Conservation (phyloP, 2,797 vertebrate species). For the Pseudomugil gertrudae region DNA sequence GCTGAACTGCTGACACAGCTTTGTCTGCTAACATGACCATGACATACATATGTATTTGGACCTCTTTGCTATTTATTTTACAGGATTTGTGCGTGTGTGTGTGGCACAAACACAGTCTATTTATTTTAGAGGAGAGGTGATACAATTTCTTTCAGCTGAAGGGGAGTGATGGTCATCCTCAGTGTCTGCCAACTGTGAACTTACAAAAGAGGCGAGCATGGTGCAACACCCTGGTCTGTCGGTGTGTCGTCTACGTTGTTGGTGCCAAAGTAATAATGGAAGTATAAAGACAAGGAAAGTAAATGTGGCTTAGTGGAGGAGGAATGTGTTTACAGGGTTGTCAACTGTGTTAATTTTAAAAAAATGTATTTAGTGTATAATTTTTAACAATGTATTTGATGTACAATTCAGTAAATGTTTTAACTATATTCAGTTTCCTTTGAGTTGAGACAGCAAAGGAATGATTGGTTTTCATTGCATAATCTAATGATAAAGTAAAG, state of each 20-base stretch:
- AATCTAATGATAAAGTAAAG: constrained; percentile 55
- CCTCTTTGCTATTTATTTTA: constrained; percentile 70
- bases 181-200: constrained; percentile 61
- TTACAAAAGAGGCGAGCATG: constrained; percentile 34
- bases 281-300: constrained; percentile 7
- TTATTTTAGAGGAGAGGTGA: constrained; percentile 65
- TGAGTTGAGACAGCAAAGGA: constrained; percentile 67
- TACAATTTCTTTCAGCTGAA: constrained; percentile 24
- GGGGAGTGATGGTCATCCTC: constrained; percentile 28
- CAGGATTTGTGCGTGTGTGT: constrained; percentile 17
- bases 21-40: constrained; percentile 34
- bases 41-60: constrained; percentile 55
- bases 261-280: constrained; percentile 48
- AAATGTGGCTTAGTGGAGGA: constrained; percentile 12
- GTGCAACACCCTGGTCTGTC: constrained; percentile 38
- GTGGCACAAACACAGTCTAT: constrained; percentile 56
- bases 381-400: constrained; percentile 61
- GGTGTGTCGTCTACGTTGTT: constrained; percentile 24
- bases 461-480: constrained; percentile 67
- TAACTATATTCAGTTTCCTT: constrained; percentile 59
- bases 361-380: constrained; percentile 73
- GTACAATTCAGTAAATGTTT: constrained; percentile 58
- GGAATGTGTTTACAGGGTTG: constrained; percentile 70
- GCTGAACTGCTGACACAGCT: constrained; percentile 36
- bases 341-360: constrained; percentile 77